These are phyloP conservation scores for Lycia hirtaria DNA, from an alignment of 2,888 invertebrate species.

Conservation along the genomic window DNA sequence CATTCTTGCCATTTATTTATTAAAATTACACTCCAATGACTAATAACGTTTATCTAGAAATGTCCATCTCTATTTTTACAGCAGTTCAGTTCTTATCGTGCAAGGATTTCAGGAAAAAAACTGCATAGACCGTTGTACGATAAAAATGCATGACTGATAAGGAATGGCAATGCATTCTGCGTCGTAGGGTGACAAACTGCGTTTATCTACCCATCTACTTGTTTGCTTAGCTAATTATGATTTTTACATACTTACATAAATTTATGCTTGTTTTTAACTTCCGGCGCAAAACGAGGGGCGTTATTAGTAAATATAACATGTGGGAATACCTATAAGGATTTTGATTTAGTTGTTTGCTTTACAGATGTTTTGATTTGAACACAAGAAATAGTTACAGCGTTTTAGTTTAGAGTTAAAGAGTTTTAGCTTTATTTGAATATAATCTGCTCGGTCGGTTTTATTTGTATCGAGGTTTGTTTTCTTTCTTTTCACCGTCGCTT, in stretches of 20 bases:
- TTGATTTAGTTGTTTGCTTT: too few species aligned
- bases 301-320: too few species aligned
- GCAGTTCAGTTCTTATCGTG: constrained; percentile 27
- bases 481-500: too few species aligned
- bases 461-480: too few species aligned
- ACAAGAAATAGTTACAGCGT: too few species aligned
- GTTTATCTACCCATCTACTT: constrained; percentile 9
- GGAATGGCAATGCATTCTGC: constrained; percentile 29
- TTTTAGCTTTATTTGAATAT: too few species aligned
- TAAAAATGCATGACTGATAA: constrained; percentile 52
- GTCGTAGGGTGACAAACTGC: not conserved
- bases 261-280: too few species aligned
- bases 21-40: not conserved
- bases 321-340: too few species aligned
- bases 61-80: constrained; percentile 15
- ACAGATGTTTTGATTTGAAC: too few species aligned
- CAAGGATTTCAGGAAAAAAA: constrained; percentile 44
- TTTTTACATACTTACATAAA: not conserved
- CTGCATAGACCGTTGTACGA: constrained; percentile 46
- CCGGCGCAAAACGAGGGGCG: too few species aligned
- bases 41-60: not conserved
- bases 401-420: too few species aligned
- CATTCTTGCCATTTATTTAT: not conserved
- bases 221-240: constrained; percentile 3
- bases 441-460: too few species aligned